Evolutionary conservation across 2,797 vertebrate species (phyloP).

Genomic region (Tiaroga cobitis): DNA sequence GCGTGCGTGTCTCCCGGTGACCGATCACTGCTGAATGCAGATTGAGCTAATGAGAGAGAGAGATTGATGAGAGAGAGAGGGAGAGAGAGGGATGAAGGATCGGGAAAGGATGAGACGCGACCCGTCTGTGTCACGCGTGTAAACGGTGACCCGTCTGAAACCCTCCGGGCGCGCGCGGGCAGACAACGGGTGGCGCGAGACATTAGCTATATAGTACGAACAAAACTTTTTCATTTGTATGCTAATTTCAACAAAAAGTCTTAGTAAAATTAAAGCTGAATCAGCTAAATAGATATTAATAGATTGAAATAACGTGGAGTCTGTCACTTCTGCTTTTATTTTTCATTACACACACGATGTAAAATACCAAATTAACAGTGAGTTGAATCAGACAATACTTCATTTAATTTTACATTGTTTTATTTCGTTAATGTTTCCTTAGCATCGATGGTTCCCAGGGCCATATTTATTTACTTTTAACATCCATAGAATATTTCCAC

Average conservation of each 20-base stretch:
- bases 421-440: background rate
- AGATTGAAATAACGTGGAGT: background rate
- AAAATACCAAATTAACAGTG: background rate
- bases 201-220: too few species aligned
- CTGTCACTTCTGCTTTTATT: background rate
- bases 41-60: conserved; percentile 63
- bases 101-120: conserved; percentile 49
- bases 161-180: background rate
- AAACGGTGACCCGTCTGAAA: conserved; percentile 17
- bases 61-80: conserved; percentile 61
- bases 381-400: background rate
- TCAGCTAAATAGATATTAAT: background rate
- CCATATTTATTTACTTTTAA: too few species aligned
- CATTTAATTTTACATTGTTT: background rate
- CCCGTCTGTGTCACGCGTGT: conserved; percentile 25
- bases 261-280: background rate
- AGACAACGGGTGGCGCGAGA: background rate
- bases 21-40: conserved; percentile 67
- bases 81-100: conserved; percentile 14
- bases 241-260: background rate
- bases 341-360: background rate
- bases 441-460: background rate
- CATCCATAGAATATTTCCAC: background rate
- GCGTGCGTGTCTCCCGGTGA: conserved; percentile 52
- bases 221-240: too few species aligned